Conservation (phyloP, 2,797 vertebrate species). For the Phoxinus dragarum region DNA sequence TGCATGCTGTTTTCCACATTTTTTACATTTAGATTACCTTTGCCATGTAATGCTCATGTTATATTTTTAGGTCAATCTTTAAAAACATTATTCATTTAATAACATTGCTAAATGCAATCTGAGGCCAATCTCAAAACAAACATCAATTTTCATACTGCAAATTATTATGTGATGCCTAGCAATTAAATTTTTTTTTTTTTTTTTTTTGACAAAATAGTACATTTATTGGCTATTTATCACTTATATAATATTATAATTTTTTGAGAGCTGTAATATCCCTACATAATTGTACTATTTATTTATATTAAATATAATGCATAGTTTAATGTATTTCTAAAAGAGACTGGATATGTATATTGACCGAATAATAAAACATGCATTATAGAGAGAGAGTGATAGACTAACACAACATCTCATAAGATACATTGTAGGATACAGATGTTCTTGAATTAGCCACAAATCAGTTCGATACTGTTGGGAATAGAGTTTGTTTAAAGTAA, state of each 20-base stretch:
- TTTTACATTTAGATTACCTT: neutral
- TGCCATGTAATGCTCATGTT: neutral
- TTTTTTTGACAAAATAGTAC: neutral
- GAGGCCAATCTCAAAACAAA: neutral
- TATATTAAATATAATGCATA: neutral
- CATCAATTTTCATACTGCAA: neutral
- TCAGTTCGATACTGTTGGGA: neutral
- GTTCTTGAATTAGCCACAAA: neutral
- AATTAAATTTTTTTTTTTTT: neutral
- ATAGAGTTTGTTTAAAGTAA: conserved; percentile 2
- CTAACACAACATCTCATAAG: neutral
- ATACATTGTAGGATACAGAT: neutral
- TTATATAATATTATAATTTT: neutral
- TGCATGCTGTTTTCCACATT: neutral
- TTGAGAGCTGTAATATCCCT: neutral
- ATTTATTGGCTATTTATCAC: neutral
- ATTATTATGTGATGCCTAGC: neutral
- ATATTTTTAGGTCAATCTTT: neutral
- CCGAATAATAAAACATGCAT: neutral
- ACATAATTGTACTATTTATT: neutral
- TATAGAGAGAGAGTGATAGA: neutral
- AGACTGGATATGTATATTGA: neutral
- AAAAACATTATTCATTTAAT: neutral
- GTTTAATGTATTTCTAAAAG: neutral
- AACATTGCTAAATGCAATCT: neutral